Evolutionary conservation across 2,888 invertebrate genomes (phyloP).

Genomic region (Lasius fuliginosus): DNA sequence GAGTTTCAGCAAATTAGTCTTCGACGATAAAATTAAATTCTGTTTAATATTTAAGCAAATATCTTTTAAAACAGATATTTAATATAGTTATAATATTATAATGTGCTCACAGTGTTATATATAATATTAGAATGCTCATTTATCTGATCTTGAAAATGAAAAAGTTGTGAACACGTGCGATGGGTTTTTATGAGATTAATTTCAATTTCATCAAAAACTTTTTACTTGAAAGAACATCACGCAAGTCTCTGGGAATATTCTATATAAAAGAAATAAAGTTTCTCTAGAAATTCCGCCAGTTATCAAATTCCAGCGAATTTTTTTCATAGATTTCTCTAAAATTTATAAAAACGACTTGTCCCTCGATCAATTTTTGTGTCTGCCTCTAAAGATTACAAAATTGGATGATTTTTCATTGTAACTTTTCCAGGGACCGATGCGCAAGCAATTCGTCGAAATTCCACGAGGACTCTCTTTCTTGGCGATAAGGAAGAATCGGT

Average conservation of each 20-base stretch:
- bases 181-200: background rate
- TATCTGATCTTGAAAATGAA: background rate
- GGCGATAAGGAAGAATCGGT: constrained; percentile 20
- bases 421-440: background rate
- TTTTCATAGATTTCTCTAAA: background rate
- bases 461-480: background rate
- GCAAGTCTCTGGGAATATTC: background rate
- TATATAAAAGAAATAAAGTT: background rate
- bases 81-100: background rate
- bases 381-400: background rate
- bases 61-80: background rate
- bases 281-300: background rate
- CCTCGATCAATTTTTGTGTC: background rate
- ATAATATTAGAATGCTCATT: background rate
- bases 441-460: constrained; percentile 7
- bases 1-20: background rate
- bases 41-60: background rate
- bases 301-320: background rate
- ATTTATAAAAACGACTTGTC: background rate
- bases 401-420: background rate
- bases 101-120: too few relatives aligned
- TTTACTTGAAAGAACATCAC: background rate
- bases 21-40: background rate
- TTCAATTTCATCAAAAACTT: background rate
- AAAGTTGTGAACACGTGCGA: background rate